Evolutionary conservation across 2,113 vertebrate genomes (phyloP).

Genomic region (Athene noctua): DNA sequence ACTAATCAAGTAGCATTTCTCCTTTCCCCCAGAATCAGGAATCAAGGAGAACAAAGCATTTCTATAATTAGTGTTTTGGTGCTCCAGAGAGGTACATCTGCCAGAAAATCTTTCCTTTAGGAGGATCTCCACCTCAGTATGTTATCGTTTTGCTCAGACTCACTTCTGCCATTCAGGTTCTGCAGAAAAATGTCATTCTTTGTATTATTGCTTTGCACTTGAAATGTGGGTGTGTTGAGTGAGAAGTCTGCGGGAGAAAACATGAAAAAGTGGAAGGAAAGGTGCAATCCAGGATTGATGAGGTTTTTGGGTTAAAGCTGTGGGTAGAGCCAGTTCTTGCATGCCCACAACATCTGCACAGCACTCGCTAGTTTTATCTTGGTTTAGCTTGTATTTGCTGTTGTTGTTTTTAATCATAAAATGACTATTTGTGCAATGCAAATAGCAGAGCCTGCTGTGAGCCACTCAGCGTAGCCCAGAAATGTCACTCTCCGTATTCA

Average conservation of each 20-base stretch:
- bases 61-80: background rate
- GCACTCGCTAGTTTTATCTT: background rate
- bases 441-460: constrained; percentile 55
- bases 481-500: constrained; percentile 12
- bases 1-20: background rate
- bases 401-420: constrained; percentile 59
- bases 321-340: background rate
- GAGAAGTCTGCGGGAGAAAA: background rate
- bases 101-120: background rate
- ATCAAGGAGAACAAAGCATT: background rate
- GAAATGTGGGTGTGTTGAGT: background rate
- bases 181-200: background rate
- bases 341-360: background rate
- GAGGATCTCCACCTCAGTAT: background rate
- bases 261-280: background rate
- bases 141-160: background rate
- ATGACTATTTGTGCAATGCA: constrained; percentile 51
- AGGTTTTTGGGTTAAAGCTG: background rate
- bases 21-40: background rate
- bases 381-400: constrained; percentile 32
- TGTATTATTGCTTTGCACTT: background rate
- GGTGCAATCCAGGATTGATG: background rate
- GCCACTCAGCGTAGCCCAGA: constrained; percentile 35
- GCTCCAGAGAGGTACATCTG: background rate
- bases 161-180: background rate